phyloP scores from a whole-genome alignment of 1,140 invertebrate genomes.

The Capitella teleta region DNA sequence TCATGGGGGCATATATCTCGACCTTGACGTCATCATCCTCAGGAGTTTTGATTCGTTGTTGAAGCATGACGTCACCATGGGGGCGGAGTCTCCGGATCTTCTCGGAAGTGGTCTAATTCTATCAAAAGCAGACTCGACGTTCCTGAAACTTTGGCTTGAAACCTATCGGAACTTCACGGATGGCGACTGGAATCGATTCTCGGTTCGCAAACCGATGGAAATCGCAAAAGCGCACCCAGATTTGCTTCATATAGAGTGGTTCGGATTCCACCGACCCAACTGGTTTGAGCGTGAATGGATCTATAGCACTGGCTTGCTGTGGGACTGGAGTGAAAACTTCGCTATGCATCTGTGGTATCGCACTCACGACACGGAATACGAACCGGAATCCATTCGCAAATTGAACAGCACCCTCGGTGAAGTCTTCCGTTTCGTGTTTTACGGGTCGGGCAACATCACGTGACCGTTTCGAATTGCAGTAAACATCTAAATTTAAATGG shows the following conservation, averaged over 20 bases:
- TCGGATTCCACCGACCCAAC: conserved; percentile 10
- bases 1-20: conserved; percentile 12
- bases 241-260: conserved; percentile 13
- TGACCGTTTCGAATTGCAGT: too few species aligned
- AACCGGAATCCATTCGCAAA: conserved; percentile 2
- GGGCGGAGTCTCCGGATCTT: conserved; percentile 8
- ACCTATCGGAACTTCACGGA: conserved; percentile 11
- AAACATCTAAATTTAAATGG: too few species aligned
- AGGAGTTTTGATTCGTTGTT: conserved; percentile 5
- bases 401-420: conserved; percentile 13
- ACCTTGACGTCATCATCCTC: conserved; percentile 11
- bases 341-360: conserved; percentile 15
- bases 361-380: conserved; percentile 5
- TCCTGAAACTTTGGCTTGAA: conserved; percentile 10
- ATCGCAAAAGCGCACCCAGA: conserved; percentile 6
- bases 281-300: conserved; percentile 10
- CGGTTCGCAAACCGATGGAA: conserved; percentile 6
- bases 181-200: conserved; percentile 8
- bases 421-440: conserved; percentile 4
- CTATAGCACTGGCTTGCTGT: conserved; percentile 7
- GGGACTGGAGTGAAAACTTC: conserved; percentile 12
- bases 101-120: conserved; percentile 13
- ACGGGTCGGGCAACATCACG: too few species aligned
- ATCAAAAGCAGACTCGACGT: conserved; percentile 1
- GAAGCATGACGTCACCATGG: conserved; percentile 9